Conservation (phyloP, 2,113 vertebrate species). For the Zapus hudsonius region DNA sequence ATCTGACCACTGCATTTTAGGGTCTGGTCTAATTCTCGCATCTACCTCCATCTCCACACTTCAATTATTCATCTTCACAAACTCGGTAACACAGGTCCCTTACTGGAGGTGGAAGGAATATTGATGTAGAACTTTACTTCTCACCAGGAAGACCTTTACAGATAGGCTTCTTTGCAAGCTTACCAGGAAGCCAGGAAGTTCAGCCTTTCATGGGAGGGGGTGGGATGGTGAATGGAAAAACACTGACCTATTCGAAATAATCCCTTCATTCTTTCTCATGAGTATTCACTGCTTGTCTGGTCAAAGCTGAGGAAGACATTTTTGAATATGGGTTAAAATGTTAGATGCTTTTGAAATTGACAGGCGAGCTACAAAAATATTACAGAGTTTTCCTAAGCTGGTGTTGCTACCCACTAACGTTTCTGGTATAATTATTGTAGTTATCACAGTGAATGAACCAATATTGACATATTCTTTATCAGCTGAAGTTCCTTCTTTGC, state of each 20-base stretch:
- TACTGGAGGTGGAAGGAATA: not conserved
- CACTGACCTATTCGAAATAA: constrained; percentile 49
- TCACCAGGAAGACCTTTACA: not conserved
- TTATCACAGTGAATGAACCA: not conserved
- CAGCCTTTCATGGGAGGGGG: not conserved
- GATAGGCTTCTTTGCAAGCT: not conserved
- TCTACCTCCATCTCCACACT: not conserved
- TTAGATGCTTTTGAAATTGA: constrained; percentile 16
- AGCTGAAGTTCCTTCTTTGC: not conserved
- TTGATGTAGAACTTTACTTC: not conserved
- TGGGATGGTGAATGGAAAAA: not conserved
- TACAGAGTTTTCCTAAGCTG: not conserved
- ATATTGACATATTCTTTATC: not conserved
- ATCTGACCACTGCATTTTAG: not conserved
- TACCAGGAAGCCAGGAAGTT: not conserved
- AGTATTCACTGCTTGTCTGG: not conserved
- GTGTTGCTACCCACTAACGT: not conserved
- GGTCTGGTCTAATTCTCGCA: not conserved
- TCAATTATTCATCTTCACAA: not conserved
- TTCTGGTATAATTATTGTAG: not conserved
- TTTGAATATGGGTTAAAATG: not conserved
- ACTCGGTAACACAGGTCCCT: not conserved
- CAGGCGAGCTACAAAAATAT: not conserved
- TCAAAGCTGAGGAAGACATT: not conserved
- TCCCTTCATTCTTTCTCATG: constrained; percentile 3